Conservation (phyloP, 2,113 vertebrate species). For the Vulpes vulpes region DNA sequence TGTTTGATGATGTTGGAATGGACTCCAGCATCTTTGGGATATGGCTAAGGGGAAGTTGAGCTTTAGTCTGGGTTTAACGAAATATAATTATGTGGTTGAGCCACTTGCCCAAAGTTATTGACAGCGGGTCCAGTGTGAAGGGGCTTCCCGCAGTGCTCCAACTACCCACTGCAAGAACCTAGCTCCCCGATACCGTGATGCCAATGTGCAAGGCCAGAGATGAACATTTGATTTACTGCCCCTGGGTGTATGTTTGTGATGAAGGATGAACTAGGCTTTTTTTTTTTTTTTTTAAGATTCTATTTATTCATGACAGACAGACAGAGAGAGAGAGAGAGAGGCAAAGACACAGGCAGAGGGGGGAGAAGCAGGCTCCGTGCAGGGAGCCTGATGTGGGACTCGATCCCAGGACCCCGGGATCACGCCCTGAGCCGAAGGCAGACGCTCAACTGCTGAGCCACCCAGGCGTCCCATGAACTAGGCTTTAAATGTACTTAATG, state of each 20-base stretch:
- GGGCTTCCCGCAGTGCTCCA: background rate
- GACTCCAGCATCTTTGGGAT: background rate
- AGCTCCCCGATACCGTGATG: background rate
- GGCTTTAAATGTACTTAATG: background rate
- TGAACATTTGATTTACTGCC: rapidly evolving
- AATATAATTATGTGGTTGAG: background rate
- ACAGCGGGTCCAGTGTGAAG: background rate
- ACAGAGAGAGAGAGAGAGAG: too few relatives aligned
- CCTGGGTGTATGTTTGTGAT: background rate
- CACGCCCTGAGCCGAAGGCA: too few relatives aligned
- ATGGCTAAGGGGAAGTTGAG: background rate
- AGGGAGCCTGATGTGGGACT: too few relatives aligned
- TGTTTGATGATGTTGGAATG: background rate
- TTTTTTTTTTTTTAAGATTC: too few relatives aligned
- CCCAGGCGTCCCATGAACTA: background rate
- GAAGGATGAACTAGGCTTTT: background rate
- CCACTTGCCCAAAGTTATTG: background rate
- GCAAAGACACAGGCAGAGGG: too few relatives aligned
- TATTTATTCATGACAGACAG: too few relatives aligned
- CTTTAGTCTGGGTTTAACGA: background rate
- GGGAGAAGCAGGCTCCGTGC: too few relatives aligned
- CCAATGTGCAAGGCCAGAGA: background rate
- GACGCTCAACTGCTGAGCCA: too few relatives aligned
- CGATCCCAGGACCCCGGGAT: too few relatives aligned
- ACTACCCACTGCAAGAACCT: background rate